Evolutionary conservation across 1,140 invertebrate genomes (phyloP).

Genomic region (Macrosteles quadrilineatus): DNA sequence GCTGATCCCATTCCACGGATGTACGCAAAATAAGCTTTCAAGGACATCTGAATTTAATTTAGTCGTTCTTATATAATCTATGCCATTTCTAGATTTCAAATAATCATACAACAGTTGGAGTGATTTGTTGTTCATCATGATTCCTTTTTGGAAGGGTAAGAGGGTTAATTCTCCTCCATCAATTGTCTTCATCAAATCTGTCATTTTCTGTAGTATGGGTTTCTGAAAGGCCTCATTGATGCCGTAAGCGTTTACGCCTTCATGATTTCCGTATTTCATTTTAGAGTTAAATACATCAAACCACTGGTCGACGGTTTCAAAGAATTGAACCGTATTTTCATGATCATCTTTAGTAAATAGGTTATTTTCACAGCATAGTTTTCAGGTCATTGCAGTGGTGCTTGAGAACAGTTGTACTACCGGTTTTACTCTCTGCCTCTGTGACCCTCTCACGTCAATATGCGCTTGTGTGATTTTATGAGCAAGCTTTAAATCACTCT

Average conservation of each 20-base stretch:
- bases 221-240: background rate
- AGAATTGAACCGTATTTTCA: background rate
- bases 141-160: conserved; percentile 34
- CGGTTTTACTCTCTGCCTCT: conserved; percentile 11
- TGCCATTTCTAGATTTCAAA: conserved; percentile 16
- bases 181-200: conserved; percentile 8
- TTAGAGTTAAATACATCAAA: conserved; percentile 33
- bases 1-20: too few species aligned
- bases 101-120: conserved; percentile 27
- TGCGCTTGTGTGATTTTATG: conserved; percentile 14
- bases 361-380: background rate
- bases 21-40: too few species aligned
- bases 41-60: conserved; percentile 41
- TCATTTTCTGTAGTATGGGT: conserved; percentile 16
- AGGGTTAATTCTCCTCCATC: conserved; percentile 1
- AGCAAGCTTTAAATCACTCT: conserved; percentile 15
- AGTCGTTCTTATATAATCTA: conserved; percentile 36
- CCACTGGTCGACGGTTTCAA: conserved; percentile 29
- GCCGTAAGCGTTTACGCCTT: conserved; percentile 8
- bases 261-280: background rate
- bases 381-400: background rate
- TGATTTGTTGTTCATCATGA: conserved; percentile 24
- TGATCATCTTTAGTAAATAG: background rate
- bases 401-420: conserved; percentile 26
- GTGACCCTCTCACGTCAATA: background rate